Evolutionary conservation across 2,797 vertebrate genomes (phyloP).

Genomic region (Falco naumanni): DNA sequence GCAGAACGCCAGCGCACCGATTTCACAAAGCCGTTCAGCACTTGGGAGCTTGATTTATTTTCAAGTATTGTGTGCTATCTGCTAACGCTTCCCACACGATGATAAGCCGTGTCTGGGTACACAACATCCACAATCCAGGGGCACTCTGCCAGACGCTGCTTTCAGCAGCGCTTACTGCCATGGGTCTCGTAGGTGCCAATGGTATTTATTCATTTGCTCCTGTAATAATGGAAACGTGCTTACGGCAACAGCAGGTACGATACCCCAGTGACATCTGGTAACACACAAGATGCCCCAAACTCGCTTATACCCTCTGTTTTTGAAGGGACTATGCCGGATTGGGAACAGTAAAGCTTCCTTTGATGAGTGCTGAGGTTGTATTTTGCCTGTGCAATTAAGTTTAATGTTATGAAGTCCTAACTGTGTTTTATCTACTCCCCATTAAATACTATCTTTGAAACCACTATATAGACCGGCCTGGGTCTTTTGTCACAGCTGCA

Average conservation of each 20-base stretch:
- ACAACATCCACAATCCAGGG: background rate
- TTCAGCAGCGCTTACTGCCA: background rate
- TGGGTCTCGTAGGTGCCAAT: background rate
- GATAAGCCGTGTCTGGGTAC: background rate
- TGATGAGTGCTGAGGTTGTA: background rate
- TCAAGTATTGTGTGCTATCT: background rate
- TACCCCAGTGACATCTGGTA: background rate
- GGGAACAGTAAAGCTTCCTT: background rate
- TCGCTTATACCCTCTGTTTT: background rate
- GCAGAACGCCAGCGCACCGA: background rate
- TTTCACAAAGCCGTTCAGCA: background rate
- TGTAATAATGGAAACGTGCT: background rate
- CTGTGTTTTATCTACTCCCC: background rate
- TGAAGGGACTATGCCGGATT: background rate
- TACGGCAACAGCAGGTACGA: background rate
- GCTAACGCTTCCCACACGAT: fast-evolving
- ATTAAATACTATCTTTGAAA: background rate
- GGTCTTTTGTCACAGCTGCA: background rate
- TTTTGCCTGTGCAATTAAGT: background rate
- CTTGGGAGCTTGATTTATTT: background rate
- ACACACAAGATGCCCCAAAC: background rate
- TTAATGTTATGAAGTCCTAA: background rate
- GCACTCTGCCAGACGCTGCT: background rate
- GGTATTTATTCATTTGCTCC: background rate
- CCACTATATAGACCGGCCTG: background rate